phyloP scores from a whole-genome alignment of 2,888 invertebrate species.

The Hybos culiciformis region DNA sequence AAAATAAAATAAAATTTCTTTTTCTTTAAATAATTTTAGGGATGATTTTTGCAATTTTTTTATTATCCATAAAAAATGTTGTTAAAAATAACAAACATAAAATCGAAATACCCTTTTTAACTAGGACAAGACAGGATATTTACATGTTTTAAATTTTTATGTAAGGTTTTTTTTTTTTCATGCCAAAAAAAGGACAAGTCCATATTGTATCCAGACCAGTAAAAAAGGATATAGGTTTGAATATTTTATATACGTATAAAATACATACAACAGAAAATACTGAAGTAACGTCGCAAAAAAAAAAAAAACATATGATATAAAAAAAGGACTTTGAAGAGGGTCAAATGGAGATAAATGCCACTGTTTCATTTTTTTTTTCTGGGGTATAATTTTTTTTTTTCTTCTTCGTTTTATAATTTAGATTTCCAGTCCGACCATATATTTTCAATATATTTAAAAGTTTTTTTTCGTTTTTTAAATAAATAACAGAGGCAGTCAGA shows the following conservation, averaged over 20 bases:
- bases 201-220: no score
- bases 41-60: slow-evolving; percentile 17
- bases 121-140: slow-evolving; percentile 16
- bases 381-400: neutral
- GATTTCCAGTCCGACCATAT: slow-evolving; percentile 2
- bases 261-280: slow-evolving; percentile 13
- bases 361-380: slow-evolving; percentile 1
- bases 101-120: no score
- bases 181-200: no score
- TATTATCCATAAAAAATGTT: neutral
- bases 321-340: slow-evolving; percentile 37
- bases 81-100: no score
- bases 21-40: slow-evolving; percentile 17
- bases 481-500: neutral
- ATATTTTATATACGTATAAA: slow-evolving; percentile 14
- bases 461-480: neutral
- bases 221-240: slow-evolving; percentile 15
- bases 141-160: slow-evolving; percentile 16
- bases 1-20: slow-evolving; percentile 9
- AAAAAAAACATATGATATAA: slow-evolving; percentile 18
- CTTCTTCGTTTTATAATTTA: neutral
- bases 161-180: no score
- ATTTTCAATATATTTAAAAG: neutral
- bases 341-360: slow-evolving; percentile 37
- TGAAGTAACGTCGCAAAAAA: neutral